Base-by-base conservation (phyloP, 2,797 vertebrate species). In the Lagocephalus sceleratus region DNA sequence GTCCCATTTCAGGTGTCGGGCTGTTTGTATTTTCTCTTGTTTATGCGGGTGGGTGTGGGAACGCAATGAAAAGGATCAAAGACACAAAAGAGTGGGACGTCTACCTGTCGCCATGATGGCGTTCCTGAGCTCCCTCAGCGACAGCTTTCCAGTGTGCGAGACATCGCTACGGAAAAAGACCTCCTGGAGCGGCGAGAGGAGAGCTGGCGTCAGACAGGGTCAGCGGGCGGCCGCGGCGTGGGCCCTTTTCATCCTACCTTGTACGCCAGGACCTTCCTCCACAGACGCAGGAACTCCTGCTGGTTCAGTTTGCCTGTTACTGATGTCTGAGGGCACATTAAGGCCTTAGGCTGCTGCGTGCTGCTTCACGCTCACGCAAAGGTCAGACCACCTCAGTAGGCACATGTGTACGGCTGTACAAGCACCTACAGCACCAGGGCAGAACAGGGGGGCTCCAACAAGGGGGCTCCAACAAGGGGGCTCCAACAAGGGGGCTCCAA, bases 21-120 rank as follows among this genome's bases (percentile, higher is more conserved):
- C n/a, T n/a, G n/a, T n/a, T n/a, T n/a, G n/a, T n/a, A n/a, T 10
- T 10, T 29, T 2, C 9, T 29, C 1, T 7, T 10, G 26, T 29
- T 2, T 10, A 9, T 29, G 26, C 2, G 11, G 1, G 3, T 10
- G 9, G 26, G 11, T 2, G 7, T 1, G 2, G 9, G 12, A 10
- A 12, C 4, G 2, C 12, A 12, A 12, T 1, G 8, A 29, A 29
- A 35, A 14, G 32, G 32, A 14, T 35, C 32, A 45, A 3, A 41
- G 7, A 45, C 9, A 15, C 29, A 32, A 12, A 23, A 1, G 42
- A 25, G 1, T 14, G 15, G 8, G 26, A 35, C 0, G 3, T 38
- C 19, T 81, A 88, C 86, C 84, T 81, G 71, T n/a, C 45, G 72
- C 62, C 47, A 46, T 56, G 46, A 83, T 19, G 2, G 83, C 85